Evolutionary conservation across 1,140 invertebrate genomes (phyloP), one percentile per base, ranked within the genome.

Genomic region (Zaprionus kolodkinae): DNA sequence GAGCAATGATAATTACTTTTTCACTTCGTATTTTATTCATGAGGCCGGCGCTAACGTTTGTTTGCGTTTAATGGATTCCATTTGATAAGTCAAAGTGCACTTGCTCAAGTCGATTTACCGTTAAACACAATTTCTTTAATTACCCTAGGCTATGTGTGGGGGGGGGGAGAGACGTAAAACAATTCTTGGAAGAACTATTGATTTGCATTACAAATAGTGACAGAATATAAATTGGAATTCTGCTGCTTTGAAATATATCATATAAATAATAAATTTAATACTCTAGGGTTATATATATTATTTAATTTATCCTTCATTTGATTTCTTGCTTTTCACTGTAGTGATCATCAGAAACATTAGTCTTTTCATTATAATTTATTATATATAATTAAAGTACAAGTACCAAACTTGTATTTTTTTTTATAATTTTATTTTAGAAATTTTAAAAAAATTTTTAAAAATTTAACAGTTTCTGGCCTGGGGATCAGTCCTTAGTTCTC

Each of bases 1-100:
- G 84, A 67, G 71, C 67, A 69, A 80, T 84, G 80, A 84, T 87
- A 88, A 88, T 87, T 87, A 89, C 77, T 89, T 81, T 81, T 45
- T 48, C 48, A 60, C 73, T 78, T 57, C 56, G 10, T 84, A 40
- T 78, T 87, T 89, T 87, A 88, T 89, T 87, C 80, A 87, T 84
- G 80, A 87, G 67, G 74, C 21, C 52, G 40, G 48, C 50, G n/a
- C 50, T 55, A 60, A 65, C 74, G 68, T 84, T 87, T 84, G 84
- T 83, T 88, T 87, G 68, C 61, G 38, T 70, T 78, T 87, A 88
- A 87, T 87, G 84, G 76, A 52, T 70, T 73, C 57, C 77, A 55
- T 80, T 87, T 60, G 65, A 78, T 60, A 78, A 84, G 77, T 78
- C 81, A 77, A 65, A 77, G 69, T 69, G 63, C 62, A 76, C 25